Evolutionary conservation across 2,888 invertebrate genomes (phyloP), one percentile per base, ranked within the genome.

Genomic region (Noctua janthina): DNA sequence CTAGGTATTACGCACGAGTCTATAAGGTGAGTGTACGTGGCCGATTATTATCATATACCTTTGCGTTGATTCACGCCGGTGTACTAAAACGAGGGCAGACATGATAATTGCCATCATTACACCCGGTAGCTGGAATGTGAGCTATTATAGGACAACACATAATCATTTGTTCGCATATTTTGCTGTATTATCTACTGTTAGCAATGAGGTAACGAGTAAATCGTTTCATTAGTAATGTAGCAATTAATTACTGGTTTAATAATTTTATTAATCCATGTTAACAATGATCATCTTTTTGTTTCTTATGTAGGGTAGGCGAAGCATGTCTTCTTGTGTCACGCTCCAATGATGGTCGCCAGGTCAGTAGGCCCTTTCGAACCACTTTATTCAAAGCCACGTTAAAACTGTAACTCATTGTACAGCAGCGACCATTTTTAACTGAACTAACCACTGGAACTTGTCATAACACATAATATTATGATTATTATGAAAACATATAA

Each of bases 41-140:
- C 51, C 6, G 49, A 56, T 69, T 23, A 59, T 69, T n/a, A 69
- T 72, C 49, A 62, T 64, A 70, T 83, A 43, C 64, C 29, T 78
- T 13, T 49, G 56, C 62, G 23, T 51, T 29, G 76, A 70, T 66
- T 76, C 68, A 79, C 67, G 17, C 2, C 20, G 20, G 13, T 17
- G n/a, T n/a, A n/a, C 39, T 79, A n/a, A n/a, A 82, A 83, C 49
- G 74, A 51, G 64, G 69, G 35, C 80, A 79, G 80, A 84, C 76
- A n/a, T 62, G 69, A 3, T 84, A 85, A 85, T 62, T 29, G 29
- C 29, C 59, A 35, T 49, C 39, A 85, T 56, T 62, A 20, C 62
- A 46, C 17, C 29, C 54, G 8, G 68, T 20, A 23, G 35, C 59
- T 2, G 66, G 70, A 76, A 81, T 71, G 81, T 67, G 62, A 20